Percentiles rank a stretch among this genome's conserved stretches.
phyloP scores from a whole-genome alignment of 2,113 vertebrate genomes.

The Nyctibius bracteatus region DNA sequence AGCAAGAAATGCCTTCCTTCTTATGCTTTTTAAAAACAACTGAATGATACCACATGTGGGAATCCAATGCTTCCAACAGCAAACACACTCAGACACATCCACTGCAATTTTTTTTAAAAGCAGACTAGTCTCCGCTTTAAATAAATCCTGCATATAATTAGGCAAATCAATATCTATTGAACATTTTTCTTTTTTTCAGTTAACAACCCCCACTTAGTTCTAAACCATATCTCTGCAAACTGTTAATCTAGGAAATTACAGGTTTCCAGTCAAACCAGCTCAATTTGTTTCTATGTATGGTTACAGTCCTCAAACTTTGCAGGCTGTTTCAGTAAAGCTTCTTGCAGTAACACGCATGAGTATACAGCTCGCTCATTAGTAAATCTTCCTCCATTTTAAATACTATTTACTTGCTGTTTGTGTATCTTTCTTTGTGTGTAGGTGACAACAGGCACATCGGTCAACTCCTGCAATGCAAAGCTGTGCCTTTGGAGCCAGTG shows the following conservation, averaged over 20 bases:
- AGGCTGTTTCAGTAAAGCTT: not conserved
- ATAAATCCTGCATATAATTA: constrained; percentile 24
- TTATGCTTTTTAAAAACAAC: not conserved
- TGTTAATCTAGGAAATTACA: constrained; percentile 54
- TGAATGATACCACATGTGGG: not conserved
- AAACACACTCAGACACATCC: not conserved
- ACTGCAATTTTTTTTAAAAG: not conserved
- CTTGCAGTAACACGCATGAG: not conserved
- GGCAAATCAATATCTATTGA: not conserved
- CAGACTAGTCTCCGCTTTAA: not conserved
- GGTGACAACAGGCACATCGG: not conserved
- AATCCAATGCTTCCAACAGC: not conserved
- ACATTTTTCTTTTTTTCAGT: not conserved
- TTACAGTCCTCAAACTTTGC: not conserved
- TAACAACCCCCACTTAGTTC: constrained; percentile 31
- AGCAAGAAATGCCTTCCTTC: not conserved
- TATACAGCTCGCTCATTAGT: not conserved
- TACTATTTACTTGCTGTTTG: not conserved
- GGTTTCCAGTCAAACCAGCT: not conserved
- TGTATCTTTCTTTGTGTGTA: not conserved
- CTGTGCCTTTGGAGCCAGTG: not conserved
- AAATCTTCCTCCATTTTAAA: not conserved
- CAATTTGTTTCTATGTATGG: not conserved
- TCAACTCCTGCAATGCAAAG: not conserved
- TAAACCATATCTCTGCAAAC: constrained; percentile 20